Percentiles rank a stretch among this genome's conserved stretches.
Evolutionary conservation across 2,888 invertebrate species (phyloP).

Genomic region (Antheraea yamamai): DNA sequence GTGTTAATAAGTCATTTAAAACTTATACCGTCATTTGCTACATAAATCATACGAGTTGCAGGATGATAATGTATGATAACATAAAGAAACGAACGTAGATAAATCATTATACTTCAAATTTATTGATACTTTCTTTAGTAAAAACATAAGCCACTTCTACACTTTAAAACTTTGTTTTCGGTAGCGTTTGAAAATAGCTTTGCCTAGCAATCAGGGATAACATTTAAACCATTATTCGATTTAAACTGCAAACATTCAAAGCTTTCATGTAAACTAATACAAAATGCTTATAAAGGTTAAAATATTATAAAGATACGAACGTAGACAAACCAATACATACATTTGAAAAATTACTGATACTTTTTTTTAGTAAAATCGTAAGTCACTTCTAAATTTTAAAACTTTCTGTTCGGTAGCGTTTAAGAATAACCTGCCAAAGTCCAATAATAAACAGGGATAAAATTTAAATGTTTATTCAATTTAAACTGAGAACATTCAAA

Average conservation of each 20-base stretch:
- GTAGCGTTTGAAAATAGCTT: not conserved
- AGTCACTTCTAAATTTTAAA: not conserved
- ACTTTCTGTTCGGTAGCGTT: not conserved
- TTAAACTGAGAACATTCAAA: not conserved
- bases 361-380: not conserved
- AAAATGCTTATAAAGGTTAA: slow-evolving; percentile 10
- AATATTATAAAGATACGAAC: too few species aligned
- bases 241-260: not conserved
- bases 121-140: too few species aligned
- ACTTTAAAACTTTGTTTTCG: not conserved
- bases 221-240: not conserved
- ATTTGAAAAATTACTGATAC: too few species aligned
- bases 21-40: too few species aligned
- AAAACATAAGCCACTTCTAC: not conserved
- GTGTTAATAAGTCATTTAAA: too few species aligned
- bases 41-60: too few species aligned
- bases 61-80: too few species aligned
- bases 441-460: not conserved
- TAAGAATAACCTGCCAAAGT: not conserved
- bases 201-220: not conserved
- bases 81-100: too few species aligned
- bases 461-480: not conserved
- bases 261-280: not conserved
- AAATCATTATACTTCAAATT: too few species aligned
- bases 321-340: not conserved